A percentile compares a stretch with the other conserved stretches of the same genome.
phyloP scores from a whole-genome alignment of 2,797 vertebrate genomes.

The Thaleichthys pacificus region DNA sequence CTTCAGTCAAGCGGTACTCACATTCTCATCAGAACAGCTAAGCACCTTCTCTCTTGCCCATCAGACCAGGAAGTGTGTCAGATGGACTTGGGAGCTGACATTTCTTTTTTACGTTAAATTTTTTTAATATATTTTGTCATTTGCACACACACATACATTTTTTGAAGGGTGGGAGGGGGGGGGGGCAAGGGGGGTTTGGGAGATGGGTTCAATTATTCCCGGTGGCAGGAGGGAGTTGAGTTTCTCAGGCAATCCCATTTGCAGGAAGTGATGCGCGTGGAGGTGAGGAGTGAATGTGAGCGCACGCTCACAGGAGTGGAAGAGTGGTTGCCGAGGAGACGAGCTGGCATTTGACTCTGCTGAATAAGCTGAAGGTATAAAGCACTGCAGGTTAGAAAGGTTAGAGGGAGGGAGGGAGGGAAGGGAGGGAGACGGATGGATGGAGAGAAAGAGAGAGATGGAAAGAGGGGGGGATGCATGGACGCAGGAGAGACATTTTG shows the following conservation, averaged over 20 bases:
- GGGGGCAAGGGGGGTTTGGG: background rate
- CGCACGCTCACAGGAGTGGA: conserved; percentile 84
- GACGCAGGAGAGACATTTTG: conserved; percentile 69
- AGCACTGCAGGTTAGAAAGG: conserved; percentile 68
- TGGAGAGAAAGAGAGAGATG: conserved; percentile 44
- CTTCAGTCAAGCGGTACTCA: conserved; percentile 41
- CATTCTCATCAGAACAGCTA: conserved; percentile 43
- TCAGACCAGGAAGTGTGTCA: conserved; percentile 34
- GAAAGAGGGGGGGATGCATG: conserved; percentile 73
- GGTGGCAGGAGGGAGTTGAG: conserved; percentile 47
- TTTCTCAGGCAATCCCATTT: conserved; percentile 74
- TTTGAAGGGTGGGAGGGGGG: background rate
- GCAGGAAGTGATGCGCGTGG: conserved; percentile 63
- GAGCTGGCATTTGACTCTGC: conserved; percentile 96
- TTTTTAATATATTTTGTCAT: no score
- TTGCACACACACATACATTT: background rate
- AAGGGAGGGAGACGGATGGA: background rate
- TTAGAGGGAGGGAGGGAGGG: conserved; percentile 50
- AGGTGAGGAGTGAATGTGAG: conserved; percentile 77
- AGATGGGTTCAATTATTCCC: conserved; percentile 67
- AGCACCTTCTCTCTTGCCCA: background rate
- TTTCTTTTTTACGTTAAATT: conserved; percentile 26
- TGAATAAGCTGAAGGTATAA: conserved; percentile 93
- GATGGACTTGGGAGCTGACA: conserved; percentile 42
- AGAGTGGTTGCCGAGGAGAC: conserved; percentile 83